Conservation (phyloP, 2,888 invertebrate genomes). For the Agonum fuliginosum region DNA sequence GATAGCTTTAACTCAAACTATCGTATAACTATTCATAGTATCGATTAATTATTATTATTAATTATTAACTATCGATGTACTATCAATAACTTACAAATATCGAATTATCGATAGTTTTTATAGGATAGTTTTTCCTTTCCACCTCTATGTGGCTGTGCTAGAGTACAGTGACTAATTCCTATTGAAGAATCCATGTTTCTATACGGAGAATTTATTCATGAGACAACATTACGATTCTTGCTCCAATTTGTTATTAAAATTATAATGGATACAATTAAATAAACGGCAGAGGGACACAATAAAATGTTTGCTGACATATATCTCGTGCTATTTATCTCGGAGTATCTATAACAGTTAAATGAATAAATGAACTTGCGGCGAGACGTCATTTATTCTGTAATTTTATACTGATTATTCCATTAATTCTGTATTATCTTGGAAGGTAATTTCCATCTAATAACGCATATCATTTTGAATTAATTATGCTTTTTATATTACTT, state of each 20-base stretch:
- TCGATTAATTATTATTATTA: too few relatives aligned
- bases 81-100: too few relatives aligned
- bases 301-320: constrained; percentile 49
- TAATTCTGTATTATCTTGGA: constrained; percentile 15
- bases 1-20: neutral
- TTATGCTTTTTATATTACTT: too few relatives aligned
- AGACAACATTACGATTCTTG: constrained; percentile 36
- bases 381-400: constrained; percentile 14
- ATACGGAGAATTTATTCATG: constrained; percentile 43
- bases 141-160: neutral
- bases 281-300: constrained; percentile 43
- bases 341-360: constrained; percentile 7
- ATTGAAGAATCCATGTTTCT: neutral
- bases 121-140: too few relatives aligned
- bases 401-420: constrained; percentile 23
- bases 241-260: constrained; percentile 54
- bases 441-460: neutral
- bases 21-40: too few relatives aligned
- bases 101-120: too few relatives aligned
- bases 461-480: too few relatives aligned
- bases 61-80: too few relatives aligned
- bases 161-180: neutral
- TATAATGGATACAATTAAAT: constrained; percentile 51
- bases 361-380: constrained; percentile 24
- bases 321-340: constrained; percentile 44